These are phyloP conservation scores for Myotis davidii DNA, from an alignment of 2,113 vertebrate species.

Conservation along the genomic window DNA sequence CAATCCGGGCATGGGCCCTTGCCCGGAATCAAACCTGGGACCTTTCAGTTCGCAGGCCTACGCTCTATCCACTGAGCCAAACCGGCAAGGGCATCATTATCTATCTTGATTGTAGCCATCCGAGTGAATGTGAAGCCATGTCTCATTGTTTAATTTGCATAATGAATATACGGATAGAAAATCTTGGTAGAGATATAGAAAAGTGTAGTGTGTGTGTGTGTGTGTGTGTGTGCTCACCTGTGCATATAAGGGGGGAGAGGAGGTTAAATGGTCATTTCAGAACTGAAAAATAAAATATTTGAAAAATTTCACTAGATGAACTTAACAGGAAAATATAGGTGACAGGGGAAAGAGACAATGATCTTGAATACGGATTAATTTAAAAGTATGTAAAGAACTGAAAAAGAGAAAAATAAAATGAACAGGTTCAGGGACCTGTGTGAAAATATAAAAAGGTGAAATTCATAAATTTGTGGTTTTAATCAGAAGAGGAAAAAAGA, in stretches of 20 bases:
- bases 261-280: neutral
- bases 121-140: neutral
- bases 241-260: too few species aligned
- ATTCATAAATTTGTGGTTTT: neutral
- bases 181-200: neutral
- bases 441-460: neutral
- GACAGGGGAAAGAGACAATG: neutral
- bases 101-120: neutral
- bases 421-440: neutral
- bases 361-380: neutral
- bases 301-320: constrained; percentile 1
- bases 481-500: neutral
- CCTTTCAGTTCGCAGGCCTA: too few species aligned
- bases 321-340: neutral
- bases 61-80: too few species aligned
- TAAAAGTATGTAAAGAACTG: constrained; percentile 2
- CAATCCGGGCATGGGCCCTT: too few species aligned
- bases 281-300: constrained; percentile 34
- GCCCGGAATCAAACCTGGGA: too few species aligned
- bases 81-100: neutral
- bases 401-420: neutral
- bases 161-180: neutral
- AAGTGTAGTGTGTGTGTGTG: neutral
- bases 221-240: neutral
- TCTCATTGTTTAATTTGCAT: neutral